Evolutionary conservation across 2,888 invertebrate species (phyloP).

Genomic region (Drosophila quinaria): DNA sequence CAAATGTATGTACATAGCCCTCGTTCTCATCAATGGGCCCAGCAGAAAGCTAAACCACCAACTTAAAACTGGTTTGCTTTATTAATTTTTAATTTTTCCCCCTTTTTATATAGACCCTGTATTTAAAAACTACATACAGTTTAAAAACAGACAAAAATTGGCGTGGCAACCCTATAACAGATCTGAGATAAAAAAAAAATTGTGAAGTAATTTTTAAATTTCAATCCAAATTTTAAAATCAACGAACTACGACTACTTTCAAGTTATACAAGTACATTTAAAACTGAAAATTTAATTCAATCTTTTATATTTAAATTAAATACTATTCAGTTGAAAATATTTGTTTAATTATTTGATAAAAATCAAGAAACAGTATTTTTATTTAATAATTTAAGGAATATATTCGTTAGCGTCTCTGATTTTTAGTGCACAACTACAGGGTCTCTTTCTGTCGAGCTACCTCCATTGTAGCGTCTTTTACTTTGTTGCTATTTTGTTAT

Average conservation of each 20-base stretch:
- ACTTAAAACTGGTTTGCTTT: slow-evolving; percentile 69
- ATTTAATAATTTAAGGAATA: too few species aligned
- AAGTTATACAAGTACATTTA: too few species aligned
- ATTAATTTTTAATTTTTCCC: slow-evolving; percentile 63
- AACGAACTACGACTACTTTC: too few species aligned
- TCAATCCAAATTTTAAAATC: too few species aligned
- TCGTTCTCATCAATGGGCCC: slow-evolving; percentile 59
- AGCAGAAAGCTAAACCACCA: slow-evolving; percentile 2
- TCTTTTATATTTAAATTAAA: too few species aligned
- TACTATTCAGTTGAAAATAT: too few species aligned
- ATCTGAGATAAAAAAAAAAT: too few species aligned
- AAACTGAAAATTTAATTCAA: too few species aligned
- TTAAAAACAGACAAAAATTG: neutral
- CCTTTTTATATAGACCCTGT: neutral
- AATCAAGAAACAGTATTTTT: too few species aligned
- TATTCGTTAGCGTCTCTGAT: neutral
- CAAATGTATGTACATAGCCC: neutral
- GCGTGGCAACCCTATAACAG: too few species aligned
- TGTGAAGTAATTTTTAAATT: too few species aligned
- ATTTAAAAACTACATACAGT: neutral
- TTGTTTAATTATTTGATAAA: too few species aligned
- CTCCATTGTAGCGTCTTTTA: neutral
- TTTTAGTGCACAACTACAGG: neutral
- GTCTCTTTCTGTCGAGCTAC: neutral
- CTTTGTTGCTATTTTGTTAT: slow-evolving; percentile 24